Conservation (phyloP, 2,113 vertebrate species). For the Gallinago media region DNA sequence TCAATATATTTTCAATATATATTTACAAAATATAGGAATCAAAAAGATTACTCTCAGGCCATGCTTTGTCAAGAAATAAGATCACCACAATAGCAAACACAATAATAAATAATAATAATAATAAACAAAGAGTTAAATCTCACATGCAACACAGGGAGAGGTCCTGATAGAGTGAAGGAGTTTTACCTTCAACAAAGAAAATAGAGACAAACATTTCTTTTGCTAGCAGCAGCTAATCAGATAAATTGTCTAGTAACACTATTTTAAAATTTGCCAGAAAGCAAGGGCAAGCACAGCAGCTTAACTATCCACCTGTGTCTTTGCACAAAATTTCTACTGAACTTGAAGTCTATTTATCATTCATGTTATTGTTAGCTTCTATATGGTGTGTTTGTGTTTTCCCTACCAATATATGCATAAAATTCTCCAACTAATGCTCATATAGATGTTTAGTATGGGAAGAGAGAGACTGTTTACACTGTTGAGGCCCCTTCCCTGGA, state of each 20-base stretch:
- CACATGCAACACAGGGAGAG: neutral
- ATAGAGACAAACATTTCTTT: neutral
- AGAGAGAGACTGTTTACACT: neutral
- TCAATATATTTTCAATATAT: no score
- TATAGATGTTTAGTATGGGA: neutral
- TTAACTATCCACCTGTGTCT: neutral
- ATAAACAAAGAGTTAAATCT: neutral
- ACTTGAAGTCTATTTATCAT: neutral
- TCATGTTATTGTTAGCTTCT: neutral
- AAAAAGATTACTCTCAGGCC: neutral
- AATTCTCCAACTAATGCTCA: neutral
- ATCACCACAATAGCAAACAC: neutral
- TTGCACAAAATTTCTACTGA: neutral
- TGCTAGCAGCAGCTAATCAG: neutral
- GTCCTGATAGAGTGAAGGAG: neutral
- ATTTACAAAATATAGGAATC: neutral
- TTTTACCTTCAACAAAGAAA: neutral
- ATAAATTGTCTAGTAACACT: neutral
- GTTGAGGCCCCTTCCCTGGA: neutral
- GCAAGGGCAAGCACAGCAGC: neutral
- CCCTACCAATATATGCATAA: neutral
- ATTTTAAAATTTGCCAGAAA: neutral
- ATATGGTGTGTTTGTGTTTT: neutral
- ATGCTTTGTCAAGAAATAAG: neutral
- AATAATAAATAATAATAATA: neutral